These are phyloP conservation scores for Dascillus cervinus DNA, from an alignment of 2,888 invertebrate species.

Conservation along the genomic window DNA sequence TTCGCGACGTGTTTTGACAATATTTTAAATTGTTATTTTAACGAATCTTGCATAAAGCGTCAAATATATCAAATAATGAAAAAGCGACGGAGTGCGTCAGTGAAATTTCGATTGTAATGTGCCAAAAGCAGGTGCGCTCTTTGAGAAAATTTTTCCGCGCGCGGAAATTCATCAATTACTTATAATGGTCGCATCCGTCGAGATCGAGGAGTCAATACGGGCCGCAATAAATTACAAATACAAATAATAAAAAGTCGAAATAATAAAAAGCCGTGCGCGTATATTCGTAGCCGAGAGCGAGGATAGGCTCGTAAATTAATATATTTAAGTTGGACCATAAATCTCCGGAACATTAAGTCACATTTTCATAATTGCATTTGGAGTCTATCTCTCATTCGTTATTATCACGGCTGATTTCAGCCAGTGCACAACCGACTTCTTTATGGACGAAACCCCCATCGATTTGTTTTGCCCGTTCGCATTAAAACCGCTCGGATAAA, in stretches of 20 bases:
- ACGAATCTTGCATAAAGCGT: too few species aligned
- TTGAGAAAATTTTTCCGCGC: too few species aligned
- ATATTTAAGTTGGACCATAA: conserved; percentile 42
- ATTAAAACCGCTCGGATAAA: too few species aligned
- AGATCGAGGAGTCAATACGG: too few species aligned
- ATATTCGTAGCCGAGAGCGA: conserved; percentile 29
- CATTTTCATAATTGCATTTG: conserved; percentile 44
- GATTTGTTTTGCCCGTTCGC: conserved; percentile 14
- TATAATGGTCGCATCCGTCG: too few species aligned
- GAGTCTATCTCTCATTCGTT: conserved; percentile 6
- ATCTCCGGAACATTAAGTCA: conserved; percentile 43
- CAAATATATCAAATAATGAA: too few species aligned
- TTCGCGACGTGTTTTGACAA: too few species aligned
- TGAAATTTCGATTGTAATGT: too few species aligned
- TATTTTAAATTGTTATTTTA: too few species aligned
- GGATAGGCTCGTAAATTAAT: conserved; percentile 42
- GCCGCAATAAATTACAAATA: conserved; percentile 7
- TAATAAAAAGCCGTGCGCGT: conserved; percentile 15
- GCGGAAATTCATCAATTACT: too few species aligned
- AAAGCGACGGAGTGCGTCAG: too few species aligned
- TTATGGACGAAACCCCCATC: conserved; percentile 11
- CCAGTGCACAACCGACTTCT: conserved; percentile 1
- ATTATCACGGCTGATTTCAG: neutral
- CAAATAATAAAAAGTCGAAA: conserved; percentile 10
- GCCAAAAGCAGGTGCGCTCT: too few species aligned